Evolutionary conservation across 2,113 vertebrate species (phyloP), one percentile per base, ranked within the genome.

Genomic region (Phylloscopus trochiloides): DNA sequence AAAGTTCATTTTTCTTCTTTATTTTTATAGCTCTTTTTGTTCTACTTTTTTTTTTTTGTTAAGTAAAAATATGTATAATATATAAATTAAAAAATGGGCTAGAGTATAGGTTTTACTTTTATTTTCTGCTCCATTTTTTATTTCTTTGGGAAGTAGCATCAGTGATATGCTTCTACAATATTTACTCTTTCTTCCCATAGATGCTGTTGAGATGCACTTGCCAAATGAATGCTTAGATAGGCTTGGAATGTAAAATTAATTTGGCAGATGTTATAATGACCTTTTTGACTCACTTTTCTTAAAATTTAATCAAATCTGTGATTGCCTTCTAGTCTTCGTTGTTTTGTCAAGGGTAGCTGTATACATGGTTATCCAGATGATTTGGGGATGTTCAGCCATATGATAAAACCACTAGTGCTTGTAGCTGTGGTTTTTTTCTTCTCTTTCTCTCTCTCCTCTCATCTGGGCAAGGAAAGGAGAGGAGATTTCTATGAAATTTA

Each of bases 361-460:
- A 72, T 81, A 62, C 6, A 14, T 14, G 26, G 13, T 62, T 85
- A 21, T 70, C 7, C 15, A 14, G 6, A 12, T 71, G n/a, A 77
- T 77, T 20, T 68, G n/a, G 20, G 7, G 17, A 34, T 73, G 14
- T 77, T 74, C 15, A 42, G 11, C 17, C 19, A 1, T 51, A 24
- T 28, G 42, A 31, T 28, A 54, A 47, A 88, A 38, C 24, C 61
- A 14, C 7, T 66, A 54, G 24, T 45, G 38, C 14, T 73, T 81
- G 4, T 40, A 40, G 26, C 6, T 57, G n/a, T 38, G 43, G 0
- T 21, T 66, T 57, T 81, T 50, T 50, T 1, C 1, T 52, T 70
- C 26, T 47, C 36, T 62, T 71, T 17, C 9, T 17, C 6, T 45
- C 12, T 50, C 22, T 81, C 2, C 9, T 28, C 5, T 2, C 0